These are phyloP conservation scores for Charina bottae DNA, from an alignment of 2,113 vertebrate genomes.

Conservation along the genomic window DNA sequence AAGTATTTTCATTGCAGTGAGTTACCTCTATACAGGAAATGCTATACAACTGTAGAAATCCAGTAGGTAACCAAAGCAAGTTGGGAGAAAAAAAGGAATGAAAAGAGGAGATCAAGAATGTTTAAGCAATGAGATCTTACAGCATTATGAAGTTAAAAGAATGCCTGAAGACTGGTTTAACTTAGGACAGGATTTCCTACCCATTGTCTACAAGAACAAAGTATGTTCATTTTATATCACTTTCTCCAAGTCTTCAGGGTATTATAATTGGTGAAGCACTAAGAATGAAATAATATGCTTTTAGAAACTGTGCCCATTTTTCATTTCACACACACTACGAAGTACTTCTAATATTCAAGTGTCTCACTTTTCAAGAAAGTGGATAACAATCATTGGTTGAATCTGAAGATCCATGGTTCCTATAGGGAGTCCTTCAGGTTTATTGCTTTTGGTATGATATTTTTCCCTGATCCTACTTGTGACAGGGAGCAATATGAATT, in stretches of 20 bases:
- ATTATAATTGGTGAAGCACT: neutral
- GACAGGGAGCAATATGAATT: slow-evolving; percentile 35
- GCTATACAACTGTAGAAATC: neutral
- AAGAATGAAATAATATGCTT: neutral
- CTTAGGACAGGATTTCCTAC: neutral
- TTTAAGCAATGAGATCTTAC: neutral
- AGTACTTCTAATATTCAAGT: slow-evolving; percentile 39
- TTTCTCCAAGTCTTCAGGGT: neutral
- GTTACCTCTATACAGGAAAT: slow-evolving; percentile 18
- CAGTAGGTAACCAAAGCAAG: accelerated
- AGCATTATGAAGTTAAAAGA: neutral
- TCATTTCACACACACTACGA: slow-evolving; percentile 33
- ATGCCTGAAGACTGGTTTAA: neutral
- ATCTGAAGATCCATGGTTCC: slow-evolving; percentile 5
- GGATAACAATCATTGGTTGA: neutral
- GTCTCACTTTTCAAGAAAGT: neutral
- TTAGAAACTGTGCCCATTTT: slow-evolving; percentile 25
- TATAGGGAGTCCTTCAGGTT: slow-evolving; percentile 24
- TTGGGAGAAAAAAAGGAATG: neutral
- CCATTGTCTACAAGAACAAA: neutral
- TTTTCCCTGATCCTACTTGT: neutral
- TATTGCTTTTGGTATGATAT: slow-evolving; percentile 32
- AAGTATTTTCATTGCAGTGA: slow-evolving; percentile 25
- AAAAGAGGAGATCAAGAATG: neutral
- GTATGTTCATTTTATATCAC: neutral